Base-by-base conservation (phyloP, 2,797 vertebrate genomes). In the Momotus momota region DNA sequence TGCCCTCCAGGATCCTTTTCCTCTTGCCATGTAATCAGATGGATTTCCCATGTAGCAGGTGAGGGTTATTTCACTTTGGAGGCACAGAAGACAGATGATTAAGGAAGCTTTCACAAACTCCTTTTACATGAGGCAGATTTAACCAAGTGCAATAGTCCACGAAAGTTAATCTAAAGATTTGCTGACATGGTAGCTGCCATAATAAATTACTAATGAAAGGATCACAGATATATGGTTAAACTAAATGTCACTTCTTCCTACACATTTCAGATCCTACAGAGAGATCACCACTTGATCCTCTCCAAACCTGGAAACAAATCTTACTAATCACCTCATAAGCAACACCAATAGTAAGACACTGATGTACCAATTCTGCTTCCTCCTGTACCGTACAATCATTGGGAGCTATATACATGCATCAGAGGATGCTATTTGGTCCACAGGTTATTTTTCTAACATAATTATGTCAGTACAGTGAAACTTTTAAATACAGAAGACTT, bases 401-500 rank as follows among this genome's bases (percentile, higher is more conserved):
- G 12, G 51, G 21, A 88, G 55, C 29, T 82, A 60, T 26, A 81
- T 5, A 86, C 29, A 18, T 35, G 27, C 55, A 85, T 57, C 45
- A 65, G 54, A 83, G 51, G 54, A 57, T 54, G 70, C 13, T 64
- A 14, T 23, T 48, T 77, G 80, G 81, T 72, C 74, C 81, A 90
- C 29, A 67, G 88, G 85, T 90, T 94, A 92, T 94, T 94, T 79
- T 96, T 81, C 86, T 93, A 82, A 71, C 57, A 74, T 88, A 94
- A 85, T 82, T 88, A 86, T 85, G 81, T 78, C 90, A 92, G 71
- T 58, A 90, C 49, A 90, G 74, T 29, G 40, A 64, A 95, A 95
- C 60, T 88, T 87, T 57, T 74, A 84, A 87, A 90, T 48, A 94
- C 2, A 83, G 81, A 81, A 72, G n/a, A 95, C 98, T 98, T 97